Base-by-base conservation (phyloP, 2,113 vertebrate species). In the Helogale parvula region DNA sequence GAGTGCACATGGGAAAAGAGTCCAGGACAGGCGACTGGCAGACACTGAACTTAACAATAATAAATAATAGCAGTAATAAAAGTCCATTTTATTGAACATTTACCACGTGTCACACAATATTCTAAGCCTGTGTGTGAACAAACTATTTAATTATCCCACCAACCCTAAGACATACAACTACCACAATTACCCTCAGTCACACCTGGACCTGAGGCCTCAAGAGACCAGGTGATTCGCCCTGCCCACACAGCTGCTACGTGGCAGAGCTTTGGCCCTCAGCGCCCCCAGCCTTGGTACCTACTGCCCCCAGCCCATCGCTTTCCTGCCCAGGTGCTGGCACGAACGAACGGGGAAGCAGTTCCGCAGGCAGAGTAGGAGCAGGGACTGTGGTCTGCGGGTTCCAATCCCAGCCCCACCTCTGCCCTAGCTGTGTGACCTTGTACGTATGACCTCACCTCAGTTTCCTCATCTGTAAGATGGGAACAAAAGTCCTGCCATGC, bases 391-490 rank as follows among this genome's bases (percentile, higher is more conserved):
- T 10, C 47, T 11, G 0, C 76, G 60, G 76, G 11, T 74, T 89
- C 38, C 29, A 68, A 19, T 45, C 33, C 13, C 82, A 65, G 29
- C n/a, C 77, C 23, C n/a, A 21, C 66, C 27, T 82, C 82, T 85
- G 60, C 33, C 57, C 77, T 54, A 25, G 54, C 10, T 1, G 0
- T 85, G 8, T 83, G 60, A 83, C 50, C 60, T 93, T 79, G 82
- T 14, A 50, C 4, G 31, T 3, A 21, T 52, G 25, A 19, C 60
- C 74, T 83, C 33, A 33, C 35, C 23, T 93, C 52, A 35, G 50
- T 93, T 96, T 72, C 35, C 79, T 57, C 35, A 50, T 83, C 81
- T 96, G 8, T 81, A 80, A 90, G 7, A 25, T 52, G 77, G 83
- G 25, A 94, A 3, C 0, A 29, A 54, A 47, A 80, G 54, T 29